phyloP scores from a whole-genome alignment of 2,797 vertebrate species.

The Sebastes variabilis region DNA sequence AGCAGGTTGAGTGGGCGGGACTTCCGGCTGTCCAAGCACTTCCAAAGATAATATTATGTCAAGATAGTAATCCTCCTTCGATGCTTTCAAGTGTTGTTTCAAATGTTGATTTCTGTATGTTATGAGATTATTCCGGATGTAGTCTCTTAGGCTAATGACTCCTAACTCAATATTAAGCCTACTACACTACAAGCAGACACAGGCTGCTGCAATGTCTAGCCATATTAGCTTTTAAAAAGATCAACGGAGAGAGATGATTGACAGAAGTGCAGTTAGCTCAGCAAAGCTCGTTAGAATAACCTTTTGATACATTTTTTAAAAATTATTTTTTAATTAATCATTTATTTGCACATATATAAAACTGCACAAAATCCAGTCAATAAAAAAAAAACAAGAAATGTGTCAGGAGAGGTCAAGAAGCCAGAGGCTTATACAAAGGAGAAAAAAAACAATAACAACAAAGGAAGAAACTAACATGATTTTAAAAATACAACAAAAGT shows the following conservation, averaged over 20 bases:
- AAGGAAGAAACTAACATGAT: no score
- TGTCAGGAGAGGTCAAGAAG: no score
- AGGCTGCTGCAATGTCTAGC: background rate
- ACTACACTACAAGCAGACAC: background rate
- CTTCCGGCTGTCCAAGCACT: slow-evolving; percentile 15
- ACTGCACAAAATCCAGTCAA: no score
- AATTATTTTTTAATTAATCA: no score
- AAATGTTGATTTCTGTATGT: background rate
- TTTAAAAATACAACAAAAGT: no score
- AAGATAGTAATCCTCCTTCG: background rate
- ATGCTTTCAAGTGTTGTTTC: background rate
- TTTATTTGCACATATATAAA: no score
- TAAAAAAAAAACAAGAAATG: no score
- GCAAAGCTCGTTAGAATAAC: background rate
- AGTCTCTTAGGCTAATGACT: no score
- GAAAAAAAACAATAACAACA: no score
- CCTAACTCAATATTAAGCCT: background rate
- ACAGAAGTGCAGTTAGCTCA: background rate
- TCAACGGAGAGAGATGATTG: background rate
- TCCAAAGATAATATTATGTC: background rate
- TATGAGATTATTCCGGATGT: background rate
- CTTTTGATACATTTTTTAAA: fast-evolving
- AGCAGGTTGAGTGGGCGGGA: slow-evolving; percentile 45
- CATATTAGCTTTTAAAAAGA: background rate
- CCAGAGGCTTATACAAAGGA: no score